phyloP scores from a whole-genome alignment of 2,113 vertebrate genomes.

The Glaucomys volans region DNA sequence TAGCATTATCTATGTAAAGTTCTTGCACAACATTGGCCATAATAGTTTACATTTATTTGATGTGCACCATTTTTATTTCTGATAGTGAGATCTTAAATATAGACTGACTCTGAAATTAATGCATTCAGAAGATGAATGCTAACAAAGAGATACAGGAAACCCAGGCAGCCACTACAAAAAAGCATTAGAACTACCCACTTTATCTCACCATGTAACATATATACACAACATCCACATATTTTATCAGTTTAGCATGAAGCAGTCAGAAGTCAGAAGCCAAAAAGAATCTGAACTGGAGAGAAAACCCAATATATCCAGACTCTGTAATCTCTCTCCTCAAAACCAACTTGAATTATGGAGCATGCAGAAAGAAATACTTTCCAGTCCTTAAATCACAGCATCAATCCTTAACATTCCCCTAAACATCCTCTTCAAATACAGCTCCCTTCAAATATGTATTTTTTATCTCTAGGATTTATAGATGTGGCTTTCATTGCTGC shows the following conservation, averaged over 20 bases:
- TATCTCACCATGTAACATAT: neutral
- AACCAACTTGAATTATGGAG: neutral
- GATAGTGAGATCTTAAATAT: neutral
- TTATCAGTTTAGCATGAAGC: neutral
- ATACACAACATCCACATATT: neutral
- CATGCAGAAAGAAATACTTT: neutral
- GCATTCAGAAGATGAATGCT: neutral
- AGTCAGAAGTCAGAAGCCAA: neutral
- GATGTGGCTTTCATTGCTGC: neutral
- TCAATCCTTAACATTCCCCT: neutral
- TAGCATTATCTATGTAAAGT: neutral
- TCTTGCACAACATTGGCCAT: neutral
- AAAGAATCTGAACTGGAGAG: neutral
- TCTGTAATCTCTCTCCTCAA: conserved; percentile 41
- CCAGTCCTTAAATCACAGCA: neutral
- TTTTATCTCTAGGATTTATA: conserved; percentile 51
- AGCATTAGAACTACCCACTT: neutral
- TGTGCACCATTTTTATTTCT: neutral
- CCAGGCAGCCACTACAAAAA: neutral
- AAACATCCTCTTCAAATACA: neutral
- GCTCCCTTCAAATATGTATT: neutral
- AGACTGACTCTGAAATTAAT: neutral
- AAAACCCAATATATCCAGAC: neutral
- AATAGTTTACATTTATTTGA: neutral
- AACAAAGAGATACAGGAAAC: neutral